Conservation (phyloP, 2,113 vertebrate species). For the Triplophysa tibetana region DNA sequence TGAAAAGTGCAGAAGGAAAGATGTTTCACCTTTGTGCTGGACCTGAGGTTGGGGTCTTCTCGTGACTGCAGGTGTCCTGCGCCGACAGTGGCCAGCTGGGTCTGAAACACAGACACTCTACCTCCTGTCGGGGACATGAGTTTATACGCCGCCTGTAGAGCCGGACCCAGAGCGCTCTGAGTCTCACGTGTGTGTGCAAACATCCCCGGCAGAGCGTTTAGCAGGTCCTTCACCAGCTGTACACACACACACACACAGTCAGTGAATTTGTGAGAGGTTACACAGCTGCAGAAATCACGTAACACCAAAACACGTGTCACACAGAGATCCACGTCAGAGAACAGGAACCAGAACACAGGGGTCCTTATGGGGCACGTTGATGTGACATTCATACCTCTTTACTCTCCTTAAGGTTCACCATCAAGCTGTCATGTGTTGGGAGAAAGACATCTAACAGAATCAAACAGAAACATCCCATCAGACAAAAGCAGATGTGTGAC, state of each 20-base stretch:
- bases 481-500: neutral
- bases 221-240: conserved; percentile 90
- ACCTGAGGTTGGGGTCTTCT: conserved; percentile 95
- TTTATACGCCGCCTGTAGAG: conserved; percentile 92
- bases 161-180: conserved; percentile 90
- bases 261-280: neutral
- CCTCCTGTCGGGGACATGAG: conserved; percentile 95
- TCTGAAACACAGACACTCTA: conserved; percentile 92
- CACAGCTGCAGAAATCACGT: neutral
- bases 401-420: conserved; percentile 95
- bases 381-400: conserved; percentile 79
- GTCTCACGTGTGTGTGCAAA: conserved; percentile 90
- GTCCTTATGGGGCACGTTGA: no score
- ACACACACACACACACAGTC: conserved; percentile 24
- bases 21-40: conserved; percentile 84
- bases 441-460: conserved; percentile 86
- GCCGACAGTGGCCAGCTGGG: conserved; percentile 90
- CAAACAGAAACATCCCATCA: conserved; percentile 39
- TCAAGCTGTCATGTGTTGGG: conserved; percentile 90
- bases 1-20: neutral
- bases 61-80: conserved; percentile 87
- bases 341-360: neutral
- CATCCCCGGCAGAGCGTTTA: conserved; percentile 86
- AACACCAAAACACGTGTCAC: neutral
- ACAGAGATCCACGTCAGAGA: neutral